phyloP scores from a whole-genome alignment of 2,797 vertebrate genomes.

The Cossypha niveicapilla region DNA sequence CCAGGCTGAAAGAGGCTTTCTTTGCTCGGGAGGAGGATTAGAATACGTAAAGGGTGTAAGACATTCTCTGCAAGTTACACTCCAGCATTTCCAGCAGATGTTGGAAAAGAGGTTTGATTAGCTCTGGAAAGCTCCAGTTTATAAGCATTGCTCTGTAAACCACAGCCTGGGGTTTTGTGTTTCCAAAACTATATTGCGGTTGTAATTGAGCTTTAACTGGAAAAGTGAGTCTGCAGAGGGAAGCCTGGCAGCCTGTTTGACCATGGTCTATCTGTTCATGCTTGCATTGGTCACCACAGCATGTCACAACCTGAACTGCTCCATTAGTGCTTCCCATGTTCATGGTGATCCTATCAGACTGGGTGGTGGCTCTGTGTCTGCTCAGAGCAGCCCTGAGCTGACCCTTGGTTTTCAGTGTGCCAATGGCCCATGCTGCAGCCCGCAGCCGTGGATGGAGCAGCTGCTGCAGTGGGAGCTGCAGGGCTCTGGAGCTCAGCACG shows the following conservation, averaged over 20 bases:
- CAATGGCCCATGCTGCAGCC: not conserved
- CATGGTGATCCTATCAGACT: not conserved
- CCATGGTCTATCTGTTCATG: not conserved
- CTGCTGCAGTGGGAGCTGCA: fast-evolving
- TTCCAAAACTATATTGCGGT: not conserved
- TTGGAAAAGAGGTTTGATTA: constrained; percentile 14
- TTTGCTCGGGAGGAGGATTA: constrained; percentile 62
- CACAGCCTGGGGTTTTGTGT: not conserved
- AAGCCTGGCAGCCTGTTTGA: not conserved
- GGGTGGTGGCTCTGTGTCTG: not conserved
- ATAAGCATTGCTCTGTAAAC: not conserved
- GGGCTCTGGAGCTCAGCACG: not conserved
- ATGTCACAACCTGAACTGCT: not conserved
- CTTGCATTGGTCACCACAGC: not conserved
- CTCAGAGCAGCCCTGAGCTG: not conserved
- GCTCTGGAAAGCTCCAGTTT: not conserved
- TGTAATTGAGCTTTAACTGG: not conserved
- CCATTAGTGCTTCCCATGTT: not conserved
- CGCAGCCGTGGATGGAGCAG: fast-evolving
- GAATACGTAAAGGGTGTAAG: constrained; percentile 23
- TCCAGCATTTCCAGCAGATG: constrained; percentile 37
- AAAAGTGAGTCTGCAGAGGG: not conserved
- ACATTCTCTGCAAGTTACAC: constrained; percentile 47
- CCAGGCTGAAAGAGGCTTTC: constrained; percentile 66
- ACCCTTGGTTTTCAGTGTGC: not conserved